Conservation (phyloP, 2,113 vertebrate species). For the Menura novaehollandiae region DNA sequence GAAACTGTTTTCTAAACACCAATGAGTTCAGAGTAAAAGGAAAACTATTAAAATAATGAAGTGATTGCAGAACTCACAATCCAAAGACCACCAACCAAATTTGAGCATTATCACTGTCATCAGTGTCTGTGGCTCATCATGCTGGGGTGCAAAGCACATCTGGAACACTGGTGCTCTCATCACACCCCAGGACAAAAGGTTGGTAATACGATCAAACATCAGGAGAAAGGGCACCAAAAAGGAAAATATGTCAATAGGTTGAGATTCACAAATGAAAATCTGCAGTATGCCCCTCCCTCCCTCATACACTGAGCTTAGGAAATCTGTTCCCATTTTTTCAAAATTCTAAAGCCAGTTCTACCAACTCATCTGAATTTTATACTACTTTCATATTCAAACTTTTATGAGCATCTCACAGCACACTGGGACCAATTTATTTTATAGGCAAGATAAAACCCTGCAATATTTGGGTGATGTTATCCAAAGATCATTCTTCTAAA, state of each 20-base stretch:
- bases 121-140: not conserved
- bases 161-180: not conserved
- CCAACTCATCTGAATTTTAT: conserved; percentile 12
- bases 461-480: conserved; percentile 40
- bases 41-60: not conserved
- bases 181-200: not conserved
- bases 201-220: accelerated
- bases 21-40: not conserved
- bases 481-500: conserved; percentile 36
- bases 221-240: not conserved
- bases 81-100: not conserved
- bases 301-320: not conserved
- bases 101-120: not conserved
- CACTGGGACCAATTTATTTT: conserved; percentile 51
- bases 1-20: not conserved
- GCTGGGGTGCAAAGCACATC: not conserved
- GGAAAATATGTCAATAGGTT: not conserved
- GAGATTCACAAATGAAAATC: not conserved
- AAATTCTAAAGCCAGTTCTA: not conserved
- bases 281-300: not conserved
- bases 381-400: conserved; percentile 30
- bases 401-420: conserved; percentile 20
- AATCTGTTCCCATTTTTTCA: not conserved
- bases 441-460: conserved; percentile 28
- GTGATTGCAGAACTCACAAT: accelerated